Evolutionary conservation across 2,888 invertebrate species (phyloP).

Genomic region (Drosophila tripunctata): DNA sequence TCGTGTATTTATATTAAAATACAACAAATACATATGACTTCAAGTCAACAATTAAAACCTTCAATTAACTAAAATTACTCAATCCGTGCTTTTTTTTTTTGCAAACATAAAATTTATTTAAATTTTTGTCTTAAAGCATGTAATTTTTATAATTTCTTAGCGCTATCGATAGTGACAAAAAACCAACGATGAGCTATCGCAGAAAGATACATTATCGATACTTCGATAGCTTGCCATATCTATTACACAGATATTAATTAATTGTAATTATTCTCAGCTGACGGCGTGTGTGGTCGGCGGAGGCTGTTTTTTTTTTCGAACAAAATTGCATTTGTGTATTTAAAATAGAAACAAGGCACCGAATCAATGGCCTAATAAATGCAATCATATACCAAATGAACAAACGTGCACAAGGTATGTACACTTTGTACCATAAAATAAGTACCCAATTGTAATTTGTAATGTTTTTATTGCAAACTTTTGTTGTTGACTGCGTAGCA

Average conservation of each 20-base stretch:
- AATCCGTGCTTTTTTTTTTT: too few species aligned
- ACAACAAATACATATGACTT: too few species aligned
- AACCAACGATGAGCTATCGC: too few species aligned
- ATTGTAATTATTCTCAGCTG: slow-evolving; percentile 50
- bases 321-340: slow-evolving; percentile 43
- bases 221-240: too few species aligned
- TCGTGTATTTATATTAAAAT: too few species aligned
- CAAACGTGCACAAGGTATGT: slow-evolving; percentile 35
- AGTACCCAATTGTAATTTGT: slow-evolving; percentile 15
- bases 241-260: slow-evolving; percentile 44
- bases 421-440: slow-evolving; percentile 2
- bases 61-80: too few species aligned
- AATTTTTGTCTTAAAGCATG: too few species aligned
- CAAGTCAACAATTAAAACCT: too few species aligned
- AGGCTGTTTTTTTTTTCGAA: slow-evolving; percentile 22
- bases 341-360: slow-evolving; percentile 36
- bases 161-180: too few species aligned
- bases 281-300: slow-evolving; percentile 24
- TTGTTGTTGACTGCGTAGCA: slow-evolving; percentile 1
- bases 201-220: too few species aligned
- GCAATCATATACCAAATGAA: slow-evolving; percentile 5
- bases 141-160: too few species aligned
- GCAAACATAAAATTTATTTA: too few species aligned
- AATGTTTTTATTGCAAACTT: not conserved
- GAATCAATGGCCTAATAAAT: slow-evolving; percentile 21